These are phyloP conservation scores for Esperia sulphurella DNA, from an alignment of 2,888 invertebrate species.

Conservation along the genomic window DNA sequence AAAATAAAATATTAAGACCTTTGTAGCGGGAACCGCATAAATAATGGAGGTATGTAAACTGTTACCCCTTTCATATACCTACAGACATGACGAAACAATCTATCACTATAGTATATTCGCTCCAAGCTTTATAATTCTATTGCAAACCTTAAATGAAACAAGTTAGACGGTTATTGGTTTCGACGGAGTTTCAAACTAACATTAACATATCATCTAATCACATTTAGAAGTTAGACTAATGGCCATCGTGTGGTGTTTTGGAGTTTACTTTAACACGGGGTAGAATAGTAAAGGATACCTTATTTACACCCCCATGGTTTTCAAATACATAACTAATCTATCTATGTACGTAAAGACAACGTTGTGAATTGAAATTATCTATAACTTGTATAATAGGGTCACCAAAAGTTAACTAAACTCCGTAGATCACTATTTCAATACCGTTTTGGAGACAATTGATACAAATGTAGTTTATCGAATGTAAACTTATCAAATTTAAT, in stretches of 20 bases:
- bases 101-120: neutral
- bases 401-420: too few species aligned
- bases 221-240: constrained; percentile 12
- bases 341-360: constrained; percentile 53
- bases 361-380: constrained; percentile 5
- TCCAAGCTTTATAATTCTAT: neutral
- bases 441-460: too few species aligned
- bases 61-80: too few species aligned
- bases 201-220: constrained; percentile 25
- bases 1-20: too few species aligned
- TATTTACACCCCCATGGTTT: constrained; percentile 43
- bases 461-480: too few species aligned
- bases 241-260: constrained; percentile 38
- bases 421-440: too few species aligned
- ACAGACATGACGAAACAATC: too few species aligned
- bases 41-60: too few species aligned
- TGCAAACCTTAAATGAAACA: too few species aligned
- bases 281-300: constrained; percentile 40
- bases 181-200: constrained; percentile 18
- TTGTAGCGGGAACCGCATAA: too few species aligned
- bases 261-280: constrained; percentile 48
- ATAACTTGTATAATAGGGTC: too few species aligned
- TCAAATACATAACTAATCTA: constrained; percentile 51
- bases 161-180: neutral
- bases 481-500: too few species aligned